phyloP scores from a whole-genome alignment of 2,888 invertebrate genomes.

The Iphiclides podalirius region DNA sequence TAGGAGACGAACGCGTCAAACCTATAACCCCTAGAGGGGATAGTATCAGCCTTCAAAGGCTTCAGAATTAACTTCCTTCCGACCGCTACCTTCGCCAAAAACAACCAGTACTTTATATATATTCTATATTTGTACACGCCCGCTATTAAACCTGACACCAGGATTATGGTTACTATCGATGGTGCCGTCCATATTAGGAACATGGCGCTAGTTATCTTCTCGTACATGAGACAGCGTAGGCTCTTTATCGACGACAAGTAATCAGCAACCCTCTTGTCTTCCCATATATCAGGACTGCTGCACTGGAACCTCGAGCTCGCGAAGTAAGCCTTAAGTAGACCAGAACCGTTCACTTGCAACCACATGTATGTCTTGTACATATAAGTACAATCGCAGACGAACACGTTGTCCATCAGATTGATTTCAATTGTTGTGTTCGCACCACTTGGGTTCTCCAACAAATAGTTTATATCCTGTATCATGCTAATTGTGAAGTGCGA shows the following conservation, averaged over 20 bases:
- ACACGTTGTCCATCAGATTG: conserved; percentile 74
- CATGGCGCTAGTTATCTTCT: conserved; percentile 60
- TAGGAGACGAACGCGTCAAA: conserved; percentile 83
- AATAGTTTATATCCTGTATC: conserved; percentile 75
- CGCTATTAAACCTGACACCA: conserved; percentile 46
- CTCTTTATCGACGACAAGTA: conserved; percentile 62
- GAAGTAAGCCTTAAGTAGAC: conserved; percentile 52
- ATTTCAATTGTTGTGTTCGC: conserved; percentile 49
- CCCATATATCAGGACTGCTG: conserved; percentile 70
- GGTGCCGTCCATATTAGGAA: conserved; percentile 64
- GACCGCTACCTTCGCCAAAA: conserved; percentile 75
- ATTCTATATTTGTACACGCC: conserved; percentile 64
- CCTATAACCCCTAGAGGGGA: conserved; percentile 51
- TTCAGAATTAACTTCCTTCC: conserved; percentile 59
- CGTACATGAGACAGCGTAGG: conserved; percentile 59
- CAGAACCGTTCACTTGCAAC: conserved; percentile 59
- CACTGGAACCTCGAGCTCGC: conserved; percentile 57
- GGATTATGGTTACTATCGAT: conserved; percentile 53
- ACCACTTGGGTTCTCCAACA: conserved; percentile 49
- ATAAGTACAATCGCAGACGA: conserved; percentile 75
- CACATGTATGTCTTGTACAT: conserved; percentile 66
- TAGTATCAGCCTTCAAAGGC: conserved; percentile 31
- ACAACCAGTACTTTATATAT: conserved; percentile 78
- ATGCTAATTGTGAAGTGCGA: conserved; percentile 77
- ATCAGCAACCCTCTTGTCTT: conserved; percentile 59